Base-by-base conservation (phyloP, 2,888 invertebrate species). In the Loripinus fragilis region DNA sequence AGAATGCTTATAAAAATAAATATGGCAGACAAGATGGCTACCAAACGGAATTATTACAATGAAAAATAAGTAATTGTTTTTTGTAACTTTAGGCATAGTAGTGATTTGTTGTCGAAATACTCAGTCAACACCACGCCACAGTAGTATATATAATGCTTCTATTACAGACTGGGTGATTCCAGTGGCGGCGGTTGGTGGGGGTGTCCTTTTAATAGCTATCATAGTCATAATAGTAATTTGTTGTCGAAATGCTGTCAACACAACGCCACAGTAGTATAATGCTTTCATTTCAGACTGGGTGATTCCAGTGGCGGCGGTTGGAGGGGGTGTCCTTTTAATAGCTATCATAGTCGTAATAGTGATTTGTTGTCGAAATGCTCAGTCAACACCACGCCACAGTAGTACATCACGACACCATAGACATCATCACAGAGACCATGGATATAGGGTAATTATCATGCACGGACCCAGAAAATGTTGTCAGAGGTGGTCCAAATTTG, bases 121-220 rank as follows among this genome's bases (percentile, higher is more conserved):
- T 1, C 30, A 60, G 33, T 17, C 60, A 60, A 5, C 7, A 1
- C 60, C 30, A 10, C 30, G 33, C 17, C 52, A 52, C 52, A 52
- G 23, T 25, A n/a, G 52, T 5, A 15, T 20, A 5, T n/a, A n/a
- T n/a, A n/a, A n/a, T n/a, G n/a, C n/a, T n/a, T n/a, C n/a, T n/a
- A n/a, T n/a, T n/a, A n/a, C n/a, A 71, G 71, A 45, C 10, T 71
- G 71, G 71, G 60, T 71, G 20, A 28, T 71, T 30, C 71, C 71
- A 7, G 71, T 71, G 2, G 71, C 45, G 0, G 71, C 41, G 0
- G 71, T 52, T 0, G 71, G 25, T 20, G 71, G 64, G 2, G 71
- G 64, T 17, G 28, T 65, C 5, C 8, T 71, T 2, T 28, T 64
- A 2, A 23, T 64, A 20, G 45, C 23, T 2, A 33, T 71, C 3